Percentiles rank a stretch among this genome's conserved stretches.
These are phyloP conservation scores for Noctilio leporinus DNA, from an alignment of 2,113 vertebrate genomes.

Conservation along the genomic window DNA sequence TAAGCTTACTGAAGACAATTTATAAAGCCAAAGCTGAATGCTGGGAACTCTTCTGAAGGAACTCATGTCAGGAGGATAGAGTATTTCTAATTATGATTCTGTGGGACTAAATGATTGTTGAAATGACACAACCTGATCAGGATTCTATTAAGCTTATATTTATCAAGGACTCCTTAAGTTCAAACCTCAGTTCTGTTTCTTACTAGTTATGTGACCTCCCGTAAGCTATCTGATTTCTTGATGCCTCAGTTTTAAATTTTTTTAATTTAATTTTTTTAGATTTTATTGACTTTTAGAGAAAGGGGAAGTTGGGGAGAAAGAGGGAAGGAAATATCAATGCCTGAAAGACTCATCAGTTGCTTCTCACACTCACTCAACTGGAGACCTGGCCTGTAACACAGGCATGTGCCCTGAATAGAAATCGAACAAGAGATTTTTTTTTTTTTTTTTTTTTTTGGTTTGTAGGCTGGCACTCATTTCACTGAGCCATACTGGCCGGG, in stretches of 20 bases:
- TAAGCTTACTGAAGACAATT: neutral
- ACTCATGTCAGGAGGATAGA: neutral
- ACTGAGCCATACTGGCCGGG: too few relatives aligned
- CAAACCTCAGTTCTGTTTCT: neutral
- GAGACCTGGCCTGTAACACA: too few relatives aligned
- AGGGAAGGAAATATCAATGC: too few relatives aligned
- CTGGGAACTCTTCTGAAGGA: neutral
- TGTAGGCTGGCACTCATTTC: too few relatives aligned
- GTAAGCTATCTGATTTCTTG: neutral
- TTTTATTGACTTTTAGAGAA: too few relatives aligned
- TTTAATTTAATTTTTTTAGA: too few relatives aligned
- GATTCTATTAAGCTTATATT: constrained; percentile 13
- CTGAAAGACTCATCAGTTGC: too few relatives aligned
- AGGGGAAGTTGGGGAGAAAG: too few relatives aligned
- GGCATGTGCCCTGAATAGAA: too few relatives aligned
- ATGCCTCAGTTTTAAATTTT: neutral
- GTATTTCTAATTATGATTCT: constrained; percentile 4
- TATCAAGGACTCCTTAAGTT: neutral
- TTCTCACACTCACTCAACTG: too few relatives aligned
- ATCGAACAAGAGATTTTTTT: too few relatives aligned
- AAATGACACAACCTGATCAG: neutral
- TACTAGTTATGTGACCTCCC: neutral
- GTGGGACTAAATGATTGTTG: neutral
- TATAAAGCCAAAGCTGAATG: neutral
- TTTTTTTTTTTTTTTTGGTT: too few relatives aligned